Evolutionary conservation across 2,797 vertebrate genomes (phyloP).

Genomic region (Gila robusta): DNA sequence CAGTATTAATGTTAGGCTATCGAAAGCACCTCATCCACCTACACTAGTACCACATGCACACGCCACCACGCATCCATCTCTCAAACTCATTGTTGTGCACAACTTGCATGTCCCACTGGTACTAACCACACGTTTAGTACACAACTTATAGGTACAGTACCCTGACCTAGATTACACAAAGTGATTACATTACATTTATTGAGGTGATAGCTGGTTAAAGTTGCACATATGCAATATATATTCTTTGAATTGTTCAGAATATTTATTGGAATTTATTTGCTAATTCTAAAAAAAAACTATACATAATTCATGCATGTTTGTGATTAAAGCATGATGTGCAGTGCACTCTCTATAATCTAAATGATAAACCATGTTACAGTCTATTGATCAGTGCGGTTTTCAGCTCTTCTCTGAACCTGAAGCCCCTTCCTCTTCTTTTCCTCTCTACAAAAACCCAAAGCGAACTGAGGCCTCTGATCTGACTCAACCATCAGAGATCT

Average conservation of each 20-base stretch:
- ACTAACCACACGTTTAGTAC: not conserved
- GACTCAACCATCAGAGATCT: slow-evolving; percentile 17
- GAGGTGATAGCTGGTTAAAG: not conserved
- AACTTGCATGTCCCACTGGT: not conserved
- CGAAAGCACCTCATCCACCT: not conserved
- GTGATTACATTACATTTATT: not conserved
- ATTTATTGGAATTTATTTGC: not conserved
- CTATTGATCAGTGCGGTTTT: slow-evolving; percentile 14
- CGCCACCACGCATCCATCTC: not conserved
- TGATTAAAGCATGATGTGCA: not conserved
- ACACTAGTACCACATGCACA: not conserved
- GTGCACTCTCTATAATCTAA: not conserved
- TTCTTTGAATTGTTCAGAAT: not conserved
- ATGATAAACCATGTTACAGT: not conserved
- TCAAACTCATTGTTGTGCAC: not conserved
- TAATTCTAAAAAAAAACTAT: not conserved
- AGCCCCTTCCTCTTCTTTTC: slow-evolving; percentile 14
- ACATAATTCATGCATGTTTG: not conserved
- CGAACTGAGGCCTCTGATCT: slow-evolving; percentile 5
- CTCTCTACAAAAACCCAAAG: not conserved
- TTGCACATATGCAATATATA: not conserved
- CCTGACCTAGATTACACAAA: not conserved
- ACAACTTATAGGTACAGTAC: not conserved
- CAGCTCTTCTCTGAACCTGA: not conserved
- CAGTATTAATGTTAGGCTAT: not conserved